Evolutionary conservation across 2,797 vertebrate genomes (phyloP), one percentile per base, ranked within the genome.

Genomic region (Scleropages formosus): DNA sequence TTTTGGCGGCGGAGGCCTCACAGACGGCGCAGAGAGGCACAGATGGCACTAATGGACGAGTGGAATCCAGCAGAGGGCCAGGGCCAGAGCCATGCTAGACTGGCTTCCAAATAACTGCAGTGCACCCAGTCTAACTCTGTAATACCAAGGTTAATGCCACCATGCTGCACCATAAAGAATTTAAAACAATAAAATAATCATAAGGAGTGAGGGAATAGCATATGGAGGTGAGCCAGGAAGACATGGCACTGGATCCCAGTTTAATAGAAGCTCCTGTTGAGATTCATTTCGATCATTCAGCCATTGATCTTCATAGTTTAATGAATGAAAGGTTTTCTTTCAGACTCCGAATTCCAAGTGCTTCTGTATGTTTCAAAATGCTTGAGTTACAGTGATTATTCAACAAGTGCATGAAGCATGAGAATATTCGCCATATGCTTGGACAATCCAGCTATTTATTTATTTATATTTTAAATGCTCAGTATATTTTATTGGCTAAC

Each of bases 1-100:
- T 94, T 91, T 95, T 98, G 95, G 96, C 95, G 90, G 88, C 81
- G 85, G 85, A 87, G 87, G 89, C 90, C 89, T 95, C 95, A 93
- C 97, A 98, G 96, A 98, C 96, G 95, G 96, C 92, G 90, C 91
- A 92, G 91, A 85, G 90, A 94, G 92, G 95, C 96, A 95, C 96
- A 99, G 97, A 98, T 98, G 97, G 97, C 92, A 91, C 95, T 96
- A 97, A 98, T 98, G 96, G 96, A 97, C 94, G 95, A 95, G 96
- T 94, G 92, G 94, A 94, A 95, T 98, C 94, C 96, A 97, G 96
- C 91, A 91, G 95, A 95, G 94, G 92, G 93, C 94, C 91, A 85
- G 83, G 88, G 93, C 92, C 94, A 92, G 92, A 89, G 91, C 94
- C 93, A 94, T 92, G 85, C 89, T 90, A 87, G 88, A 94, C 88